Percentiles rank a stretch among this genome's conserved stretches.
Conservation (phyloP, 2,888 invertebrate species). For the Agonopterix heracliana region DNA sequence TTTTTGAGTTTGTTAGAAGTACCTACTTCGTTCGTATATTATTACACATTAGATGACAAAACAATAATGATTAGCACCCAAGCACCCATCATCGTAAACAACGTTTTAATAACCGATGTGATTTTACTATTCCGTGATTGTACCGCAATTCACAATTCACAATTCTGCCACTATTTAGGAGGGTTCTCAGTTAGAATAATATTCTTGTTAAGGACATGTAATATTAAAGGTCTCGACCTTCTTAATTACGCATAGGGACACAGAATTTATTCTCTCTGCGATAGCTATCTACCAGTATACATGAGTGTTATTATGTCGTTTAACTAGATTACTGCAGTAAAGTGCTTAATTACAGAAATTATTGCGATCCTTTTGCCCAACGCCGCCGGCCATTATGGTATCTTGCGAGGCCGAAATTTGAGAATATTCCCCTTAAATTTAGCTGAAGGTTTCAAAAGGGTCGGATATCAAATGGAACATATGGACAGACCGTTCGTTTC, state of each 20-base stretch:
- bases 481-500: not conserved
- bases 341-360: slow-evolving; percentile 28
- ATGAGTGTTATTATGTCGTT: slow-evolving; percentile 30
- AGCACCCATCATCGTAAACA: too few species aligned
- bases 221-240: slow-evolving; percentile 27
- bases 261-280: slow-evolving; percentile 29
- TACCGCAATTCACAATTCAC: too few species aligned
- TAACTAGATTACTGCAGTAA: slow-evolving; percentile 24
- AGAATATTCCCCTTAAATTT: slow-evolving; percentile 8
- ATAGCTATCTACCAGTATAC: slow-evolving; percentile 17
- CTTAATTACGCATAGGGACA: slow-evolving; percentile 27
- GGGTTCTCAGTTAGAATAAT: slow-evolving; percentile 8
- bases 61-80: too few species aligned
- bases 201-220: slow-evolving; percentile 20
- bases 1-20: too few species aligned
- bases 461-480: slow-evolving; percentile 15
- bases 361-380: slow-evolving; percentile 21
- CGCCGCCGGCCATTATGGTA: slow-evolving; percentile 11
- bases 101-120: too few species aligned
- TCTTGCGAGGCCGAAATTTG: slow-evolving; percentile 8
- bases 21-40: too few species aligned
- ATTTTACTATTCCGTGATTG: too few species aligned
- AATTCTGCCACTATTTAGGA: not conserved
- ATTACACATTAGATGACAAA: too few species aligned
- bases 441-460: slow-evolving; percentile 11